Evolutionary conservation across 1,140 invertebrate species (phyloP), one percentile per base, ranked within the genome.

Genomic region (Acyrthosiphon pisum): DNA sequence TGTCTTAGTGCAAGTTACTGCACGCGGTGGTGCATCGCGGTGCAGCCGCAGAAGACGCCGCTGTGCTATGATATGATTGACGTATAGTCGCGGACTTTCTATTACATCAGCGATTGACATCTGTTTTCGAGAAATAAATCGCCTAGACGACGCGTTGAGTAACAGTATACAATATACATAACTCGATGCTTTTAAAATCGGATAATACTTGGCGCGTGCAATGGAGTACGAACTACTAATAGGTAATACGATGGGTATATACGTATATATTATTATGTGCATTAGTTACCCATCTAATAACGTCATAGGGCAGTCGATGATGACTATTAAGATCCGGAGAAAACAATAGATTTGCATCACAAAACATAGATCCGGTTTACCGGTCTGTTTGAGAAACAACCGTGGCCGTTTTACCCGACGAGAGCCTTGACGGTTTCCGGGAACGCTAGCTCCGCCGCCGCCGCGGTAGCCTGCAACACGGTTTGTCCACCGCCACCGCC

Each of bases 361-460:
- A 48, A 35, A 56, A 37, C 81, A n/a, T 44, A 86, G 91, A 93
- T 93, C 91, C 91, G 91, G 91, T 84, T 93, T 84, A 93, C 91
- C 46, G 91, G 91, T 83, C 90, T 41, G 91, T 84, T 84, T 84
- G 23, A 84, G 46, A 92, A 83, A 83, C 48, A 50, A 92, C 60
- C 91, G 91, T 44, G 23, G 48, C n/a, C n/a, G 68, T 50, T 53
- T 41, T 86, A n/a, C 23, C 2, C 48, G 76, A 53, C 86, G n/a
- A n/a, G 90, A 81, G 41, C 91, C 91, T 93, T 93, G 91, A 93
- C 76, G 81, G 76, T 93, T 93, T 93, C 81, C 91, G 81, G 91
- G 81, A 92, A 92, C 46, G 6, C 56, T 30, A 76, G 48, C 20
- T 1, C 11, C 81, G 41, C 35, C 22, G 76, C 22, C n/a, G 26